Evolutionary conservation across 92 coral and sea anemone genomes (phyloP), one percentile per base, ranked within the genome.

Genomic region (Phenganax marumi): DNA sequence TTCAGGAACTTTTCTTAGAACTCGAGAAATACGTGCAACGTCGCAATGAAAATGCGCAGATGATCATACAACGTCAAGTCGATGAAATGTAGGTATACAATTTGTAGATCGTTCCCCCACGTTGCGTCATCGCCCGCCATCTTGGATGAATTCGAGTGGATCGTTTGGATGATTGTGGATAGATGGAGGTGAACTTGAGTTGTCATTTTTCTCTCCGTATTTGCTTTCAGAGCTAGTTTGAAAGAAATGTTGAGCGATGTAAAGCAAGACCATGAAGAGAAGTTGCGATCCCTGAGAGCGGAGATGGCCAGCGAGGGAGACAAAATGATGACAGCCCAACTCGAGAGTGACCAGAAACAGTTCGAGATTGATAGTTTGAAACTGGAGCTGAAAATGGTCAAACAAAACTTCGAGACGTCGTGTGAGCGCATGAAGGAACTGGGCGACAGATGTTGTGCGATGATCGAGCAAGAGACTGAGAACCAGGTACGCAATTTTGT

Each of bases 1-100:
- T 95, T 46, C 93, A 86, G 56, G 82, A 89, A 82, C 90, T 90
- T 51, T 63, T 95, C 76, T 52, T 12, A 62, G 86, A 87, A 63
- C 70, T 95, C 57, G 90, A 87, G 47, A 87, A 87, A 57, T 81
- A 89, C 48, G 89, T 89, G 22, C 69, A 88, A 75, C 82, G 85
- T 18, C 90, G 92, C 68, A 69, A 88, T 21, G 76, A 71, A 57
- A 81, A 92, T 66, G 86, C 91, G 13, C 88, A 84, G 83, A 77
- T 81, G 55, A 79, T 68, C 8, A 86, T 94, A 56, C 66, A 61
- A 54, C 84, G 87, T 49, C 88, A 92, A 55, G 76, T 80, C 50
- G 76, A 95, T 25, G 90, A 89, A 84, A 95, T 91, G 98, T 95
- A 22, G 17, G 88, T 26, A 52, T 18, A 8, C 18, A n/a, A 17